phyloP scores from a whole-genome alignment of 2,113 vertebrate species.

The Malurus elegans region DNA sequence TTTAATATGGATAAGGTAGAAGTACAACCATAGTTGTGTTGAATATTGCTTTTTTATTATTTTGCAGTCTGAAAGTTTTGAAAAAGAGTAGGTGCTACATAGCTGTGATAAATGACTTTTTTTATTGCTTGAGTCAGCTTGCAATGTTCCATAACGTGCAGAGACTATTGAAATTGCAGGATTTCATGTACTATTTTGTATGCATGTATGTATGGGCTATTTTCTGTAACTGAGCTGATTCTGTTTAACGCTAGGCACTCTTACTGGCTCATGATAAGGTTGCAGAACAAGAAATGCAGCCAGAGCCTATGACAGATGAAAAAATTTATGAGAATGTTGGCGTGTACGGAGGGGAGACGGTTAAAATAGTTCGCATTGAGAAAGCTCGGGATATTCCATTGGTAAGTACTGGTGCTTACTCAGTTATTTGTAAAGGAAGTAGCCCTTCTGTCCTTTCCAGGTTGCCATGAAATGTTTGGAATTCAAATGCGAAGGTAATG shows the following conservation, averaged over 20 bases:
- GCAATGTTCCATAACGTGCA: background rate
- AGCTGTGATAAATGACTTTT: background rate
- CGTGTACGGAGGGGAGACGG: constrained; percentile 85
- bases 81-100: background rate
- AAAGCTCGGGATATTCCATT: constrained; percentile 90
- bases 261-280: constrained; percentile 91
- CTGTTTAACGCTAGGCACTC: constrained; percentile 81
- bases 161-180: background rate
- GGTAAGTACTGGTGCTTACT: constrained; percentile 75
- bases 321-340: constrained; percentile 80
- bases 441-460: background rate
- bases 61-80: background rate
- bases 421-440: background rate
- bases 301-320: constrained; percentile 78
- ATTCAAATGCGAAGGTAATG: background rate
- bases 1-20: background rate
- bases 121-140: background rate
- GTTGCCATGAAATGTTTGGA: background rate
- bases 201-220: background rate
- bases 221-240: constrained; percentile 23
- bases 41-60: background rate
- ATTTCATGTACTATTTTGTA: background rate
- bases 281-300: constrained; percentile 87
- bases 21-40: background rate
- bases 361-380: constrained; percentile 93